Conservation (phyloP, 2,113 vertebrate genomes). For the Hiodon alosoides region DNA sequence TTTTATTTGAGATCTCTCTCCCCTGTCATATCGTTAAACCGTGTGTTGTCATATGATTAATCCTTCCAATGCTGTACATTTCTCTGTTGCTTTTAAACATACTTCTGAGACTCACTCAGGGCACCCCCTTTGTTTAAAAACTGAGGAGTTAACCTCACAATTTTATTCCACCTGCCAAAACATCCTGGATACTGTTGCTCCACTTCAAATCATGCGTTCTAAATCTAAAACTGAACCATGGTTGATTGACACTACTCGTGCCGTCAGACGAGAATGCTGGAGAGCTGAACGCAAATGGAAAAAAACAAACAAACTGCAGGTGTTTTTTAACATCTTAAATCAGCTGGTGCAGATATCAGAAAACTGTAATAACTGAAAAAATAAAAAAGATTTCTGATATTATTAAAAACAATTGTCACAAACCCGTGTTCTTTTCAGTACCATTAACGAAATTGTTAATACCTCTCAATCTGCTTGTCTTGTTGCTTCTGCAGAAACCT, state of each 20-base stretch:
- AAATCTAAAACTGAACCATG: constrained; percentile 20
- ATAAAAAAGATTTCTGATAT: constrained; percentile 15
- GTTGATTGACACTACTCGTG: constrained; percentile 12
- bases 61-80: neutral
- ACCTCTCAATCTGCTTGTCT: constrained; percentile 1
- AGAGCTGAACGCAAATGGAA: constrained; percentile 25
- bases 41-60: neutral
- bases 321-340: constrained; percentile 15
- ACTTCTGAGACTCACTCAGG: neutral
- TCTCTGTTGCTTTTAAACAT: neutral
- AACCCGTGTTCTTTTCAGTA: constrained; percentile 14
- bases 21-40: neutral
- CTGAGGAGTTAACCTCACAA: constrained; percentile 9
- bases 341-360: constrained; percentile 5
- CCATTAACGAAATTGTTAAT: constrained; percentile 21
- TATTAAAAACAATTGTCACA: constrained; percentile 12
- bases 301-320: constrained; percentile 12
- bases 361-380: constrained; percentile 11
- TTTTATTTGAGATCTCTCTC: constrained; percentile 1
- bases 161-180: constrained; percentile 5
- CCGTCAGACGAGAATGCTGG: constrained; percentile 18
- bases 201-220: neutral
- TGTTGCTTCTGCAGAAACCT: constrained; percentile 1
- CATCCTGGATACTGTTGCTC: constrained; percentile 1
- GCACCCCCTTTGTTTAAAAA: neutral